Conservation (phyloP, 2,113 vertebrate species). For the Chunga burmeisteri region DNA sequence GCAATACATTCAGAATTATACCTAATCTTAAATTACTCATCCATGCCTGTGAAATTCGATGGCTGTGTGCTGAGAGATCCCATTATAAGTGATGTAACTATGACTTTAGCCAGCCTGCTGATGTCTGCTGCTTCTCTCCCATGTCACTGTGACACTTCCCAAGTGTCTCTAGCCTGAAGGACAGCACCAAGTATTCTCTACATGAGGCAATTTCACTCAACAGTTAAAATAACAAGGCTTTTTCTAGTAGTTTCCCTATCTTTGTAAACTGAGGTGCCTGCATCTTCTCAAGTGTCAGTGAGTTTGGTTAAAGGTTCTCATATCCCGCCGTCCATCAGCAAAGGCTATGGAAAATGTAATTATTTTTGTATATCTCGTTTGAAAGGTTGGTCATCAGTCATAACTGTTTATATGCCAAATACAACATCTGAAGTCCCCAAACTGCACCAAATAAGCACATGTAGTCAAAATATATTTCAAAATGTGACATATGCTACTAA, state of each 20-base stretch:
- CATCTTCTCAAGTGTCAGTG: neutral
- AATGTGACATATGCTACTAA: neutral
- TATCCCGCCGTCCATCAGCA: neutral
- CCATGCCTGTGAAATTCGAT: neutral
- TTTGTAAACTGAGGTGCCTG: neutral
- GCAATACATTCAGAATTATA: rapidly evolving
- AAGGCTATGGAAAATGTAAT: neutral
- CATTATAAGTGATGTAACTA: neutral
- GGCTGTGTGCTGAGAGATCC: neutral
- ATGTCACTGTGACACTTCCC: neutral
- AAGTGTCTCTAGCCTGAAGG: neutral
- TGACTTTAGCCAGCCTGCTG: neutral
- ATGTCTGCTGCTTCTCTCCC: neutral
- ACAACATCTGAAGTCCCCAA: neutral
- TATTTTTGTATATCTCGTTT: neutral
- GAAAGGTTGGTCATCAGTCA: neutral
- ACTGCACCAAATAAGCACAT: neutral
- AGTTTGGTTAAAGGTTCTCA: neutral
- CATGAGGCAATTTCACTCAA: neutral
- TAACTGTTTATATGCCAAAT: neutral
- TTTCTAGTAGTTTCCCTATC: neutral
- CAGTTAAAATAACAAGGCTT: neutral
- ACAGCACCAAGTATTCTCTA: neutral
- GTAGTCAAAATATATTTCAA: neutral
- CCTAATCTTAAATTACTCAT: neutral